Percentiles rank a stretch among this genome's conserved stretches.
phyloP scores from a whole-genome alignment of 2,113 vertebrate species.

The Pseudopodoces humilis region DNA sequence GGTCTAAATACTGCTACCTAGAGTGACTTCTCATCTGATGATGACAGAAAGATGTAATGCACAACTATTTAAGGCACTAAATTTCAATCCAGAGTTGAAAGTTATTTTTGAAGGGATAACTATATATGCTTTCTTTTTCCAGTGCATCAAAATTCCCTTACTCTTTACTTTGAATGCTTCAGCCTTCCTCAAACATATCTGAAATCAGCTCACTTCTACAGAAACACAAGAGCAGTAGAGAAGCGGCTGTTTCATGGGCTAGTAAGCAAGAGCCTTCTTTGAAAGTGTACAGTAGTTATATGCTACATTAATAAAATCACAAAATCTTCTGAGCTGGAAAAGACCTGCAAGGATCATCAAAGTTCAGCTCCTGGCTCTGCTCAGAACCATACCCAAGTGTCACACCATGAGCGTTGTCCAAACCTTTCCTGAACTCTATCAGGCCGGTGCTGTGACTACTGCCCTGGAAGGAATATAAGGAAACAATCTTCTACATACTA shows the following conservation, averaged over 20 bases:
- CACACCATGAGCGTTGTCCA: neutral
- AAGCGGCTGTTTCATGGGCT: neutral
- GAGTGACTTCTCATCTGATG: neutral
- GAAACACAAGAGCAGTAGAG: neutral
- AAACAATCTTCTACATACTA: neutral
- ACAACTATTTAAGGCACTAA: neutral
- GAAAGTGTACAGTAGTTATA: neutral
- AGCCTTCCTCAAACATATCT: neutral
- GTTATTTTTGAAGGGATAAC: neutral
- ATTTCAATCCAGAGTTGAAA: neutral
- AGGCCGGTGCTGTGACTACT: neutral
- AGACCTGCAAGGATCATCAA: neutral
- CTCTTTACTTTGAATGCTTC: neutral
- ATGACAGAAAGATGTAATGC: neutral
- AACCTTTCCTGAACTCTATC: neutral
- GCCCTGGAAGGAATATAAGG: neutral
- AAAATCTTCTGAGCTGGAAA: neutral
- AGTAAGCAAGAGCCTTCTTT: neutral
- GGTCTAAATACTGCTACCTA: neutral
- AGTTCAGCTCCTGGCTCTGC: neutral
- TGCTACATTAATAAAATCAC: neutral
- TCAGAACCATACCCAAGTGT: neutral
- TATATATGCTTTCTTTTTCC: neutral
- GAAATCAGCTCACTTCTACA: neutral
- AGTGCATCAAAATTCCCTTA: neutral